These are phyloP conservation scores for Eutolmus rufibarbis DNA, from an alignment of 2,888 invertebrate species.

Conservation along the genomic window DNA sequence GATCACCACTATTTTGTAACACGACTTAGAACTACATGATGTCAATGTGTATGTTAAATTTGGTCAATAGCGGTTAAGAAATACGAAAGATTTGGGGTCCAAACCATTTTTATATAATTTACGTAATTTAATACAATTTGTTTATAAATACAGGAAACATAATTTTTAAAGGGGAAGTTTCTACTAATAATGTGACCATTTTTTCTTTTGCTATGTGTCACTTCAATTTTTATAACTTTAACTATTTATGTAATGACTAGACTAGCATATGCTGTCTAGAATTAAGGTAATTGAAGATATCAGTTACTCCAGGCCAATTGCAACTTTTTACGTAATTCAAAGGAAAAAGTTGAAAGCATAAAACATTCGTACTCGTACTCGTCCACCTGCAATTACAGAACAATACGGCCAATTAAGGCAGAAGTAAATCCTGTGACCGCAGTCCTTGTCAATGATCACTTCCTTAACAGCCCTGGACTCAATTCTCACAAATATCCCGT, in stretches of 20 bases:
- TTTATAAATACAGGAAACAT: no score
- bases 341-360: background rate
- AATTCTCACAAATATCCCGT: background rate
- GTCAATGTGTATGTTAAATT: no score
- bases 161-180: no score
- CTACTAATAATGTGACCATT: background rate
- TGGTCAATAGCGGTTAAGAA: no score
- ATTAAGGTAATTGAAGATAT: background rate
- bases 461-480: background rate
- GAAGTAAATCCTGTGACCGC: slow-evolving; percentile 7
- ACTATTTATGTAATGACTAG: background rate
- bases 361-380: background rate
- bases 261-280: background rate
- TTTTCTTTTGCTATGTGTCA: background rate
- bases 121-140: no score
- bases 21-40: no score
- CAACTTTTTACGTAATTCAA: background rate
- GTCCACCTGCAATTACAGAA: slow-evolving; percentile 27
- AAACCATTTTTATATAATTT: no score
- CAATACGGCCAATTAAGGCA: background rate
- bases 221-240: background rate
- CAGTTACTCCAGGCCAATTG: background rate
- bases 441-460: background rate
- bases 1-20: no score
- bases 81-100: no score